Conservation (phyloP, 2,113 vertebrate genomes). For the Solea senegalensis region DNA sequence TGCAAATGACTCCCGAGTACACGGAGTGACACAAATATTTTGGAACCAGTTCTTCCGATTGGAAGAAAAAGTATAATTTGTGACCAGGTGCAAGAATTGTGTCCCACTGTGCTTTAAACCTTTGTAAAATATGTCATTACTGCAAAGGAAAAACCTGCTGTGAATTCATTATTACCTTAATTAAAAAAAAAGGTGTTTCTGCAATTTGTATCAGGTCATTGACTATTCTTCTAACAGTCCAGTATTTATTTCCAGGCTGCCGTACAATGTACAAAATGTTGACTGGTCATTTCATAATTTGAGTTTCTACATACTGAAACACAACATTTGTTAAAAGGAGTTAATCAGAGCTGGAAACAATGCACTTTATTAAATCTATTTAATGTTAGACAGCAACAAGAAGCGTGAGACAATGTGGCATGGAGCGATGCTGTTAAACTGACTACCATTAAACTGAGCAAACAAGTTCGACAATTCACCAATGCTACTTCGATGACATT, state of each 20-base stretch:
- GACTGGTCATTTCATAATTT: neutral
- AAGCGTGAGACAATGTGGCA: constrained; percentile 84
- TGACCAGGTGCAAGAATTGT: no score
- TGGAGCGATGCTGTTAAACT: constrained; percentile 55
- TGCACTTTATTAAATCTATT: constrained; percentile 69
- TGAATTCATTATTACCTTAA: neutral
- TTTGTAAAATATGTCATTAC: neutral
- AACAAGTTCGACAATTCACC: constrained; percentile 74
- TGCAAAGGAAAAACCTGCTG: neutral
- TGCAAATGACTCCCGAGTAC: constrained; percentile 88
- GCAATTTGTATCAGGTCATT: neutral
- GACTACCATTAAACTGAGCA: constrained; percentile 57
- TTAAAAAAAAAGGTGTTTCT: neutral
- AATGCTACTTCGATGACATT: constrained; percentile 64
- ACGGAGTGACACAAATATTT: constrained; percentile 78
- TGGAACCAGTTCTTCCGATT: no score
- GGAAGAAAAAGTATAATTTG: no score
- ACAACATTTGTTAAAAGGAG: constrained; percentile 19
- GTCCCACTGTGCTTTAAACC: neutral
- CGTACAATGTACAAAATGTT: constrained; percentile 7
- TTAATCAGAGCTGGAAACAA: constrained; percentile 24
- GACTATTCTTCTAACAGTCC: neutral
- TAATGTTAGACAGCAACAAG: constrained; percentile 86
- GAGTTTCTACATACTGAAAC: neutral
- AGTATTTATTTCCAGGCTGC: neutral